A percentile compares a stretch with the other conserved stretches of the same genome.
Evolutionary conservation across 1,140 invertebrate species (phyloP).

Genomic region (Hylaeus volcanicus): DNA sequence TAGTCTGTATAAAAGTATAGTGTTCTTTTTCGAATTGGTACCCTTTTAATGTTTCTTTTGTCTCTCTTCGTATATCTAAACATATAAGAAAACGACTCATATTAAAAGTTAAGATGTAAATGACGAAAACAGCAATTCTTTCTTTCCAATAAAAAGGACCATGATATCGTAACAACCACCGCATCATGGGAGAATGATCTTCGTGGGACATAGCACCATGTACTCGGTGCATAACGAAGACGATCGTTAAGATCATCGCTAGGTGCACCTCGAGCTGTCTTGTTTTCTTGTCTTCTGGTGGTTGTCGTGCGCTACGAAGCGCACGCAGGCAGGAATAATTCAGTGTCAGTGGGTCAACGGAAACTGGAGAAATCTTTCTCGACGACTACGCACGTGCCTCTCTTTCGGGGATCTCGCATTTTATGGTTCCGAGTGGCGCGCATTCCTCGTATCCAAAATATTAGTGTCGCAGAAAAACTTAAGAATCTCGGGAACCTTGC

Average conservation of each 20-base stretch:
- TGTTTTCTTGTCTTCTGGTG: not conserved
- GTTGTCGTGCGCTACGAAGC: not conserved
- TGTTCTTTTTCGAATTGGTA: too few species aligned
- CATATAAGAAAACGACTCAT: too few species aligned
- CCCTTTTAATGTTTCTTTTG: too few species aligned
- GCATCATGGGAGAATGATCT: not conserved
- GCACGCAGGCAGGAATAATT: constrained; percentile 61
- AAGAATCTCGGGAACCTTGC: not conserved
- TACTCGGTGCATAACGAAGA: not conserved
- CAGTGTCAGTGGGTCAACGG: constrained; percentile 79
- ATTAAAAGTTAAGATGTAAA: not conserved
- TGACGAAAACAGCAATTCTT: not conserved
- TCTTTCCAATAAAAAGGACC: not conserved
- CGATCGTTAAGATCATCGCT: not conserved
- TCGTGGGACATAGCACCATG: not conserved
- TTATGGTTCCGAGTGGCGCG: not conserved
- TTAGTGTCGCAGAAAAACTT: not conserved
- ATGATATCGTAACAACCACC: not conserved
- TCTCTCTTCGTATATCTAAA: too few species aligned
- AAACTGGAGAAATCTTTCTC: constrained; percentile 75
- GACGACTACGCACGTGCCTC: constrained; percentile 55
- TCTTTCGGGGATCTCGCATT: constrained; percentile 34
- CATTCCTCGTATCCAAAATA: constrained; percentile 14
- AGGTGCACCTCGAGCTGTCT: not conserved
- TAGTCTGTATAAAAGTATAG: too few species aligned